These are phyloP conservation scores for Calephelis perditalis DNA, from an alignment of 2,888 invertebrate genomes.

Conservation along the genomic window DNA sequence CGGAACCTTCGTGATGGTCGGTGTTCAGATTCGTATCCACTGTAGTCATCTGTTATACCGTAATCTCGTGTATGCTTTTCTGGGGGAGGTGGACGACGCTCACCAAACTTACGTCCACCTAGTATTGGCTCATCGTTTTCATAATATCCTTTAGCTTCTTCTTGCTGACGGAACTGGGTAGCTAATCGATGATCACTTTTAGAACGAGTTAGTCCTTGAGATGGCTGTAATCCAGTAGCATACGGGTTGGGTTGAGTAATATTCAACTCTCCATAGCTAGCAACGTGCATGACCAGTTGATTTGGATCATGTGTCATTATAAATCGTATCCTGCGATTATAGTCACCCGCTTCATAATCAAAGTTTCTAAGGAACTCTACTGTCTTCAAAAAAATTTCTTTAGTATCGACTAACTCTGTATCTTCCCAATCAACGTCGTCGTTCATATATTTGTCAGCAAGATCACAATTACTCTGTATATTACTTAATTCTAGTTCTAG, in stretches of 20 bases:
- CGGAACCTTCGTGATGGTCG: slow-evolving; percentile 84
- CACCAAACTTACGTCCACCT: slow-evolving; percentile 88
- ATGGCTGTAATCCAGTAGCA: slow-evolving; percentile 78
- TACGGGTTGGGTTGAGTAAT: slow-evolving; percentile 83
- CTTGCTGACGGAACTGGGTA: slow-evolving; percentile 91
- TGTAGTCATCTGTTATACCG: slow-evolving; percentile 80
- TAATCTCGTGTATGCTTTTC: slow-evolving; percentile 79
- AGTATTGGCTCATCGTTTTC: slow-evolving; percentile 84
- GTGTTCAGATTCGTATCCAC: slow-evolving; percentile 82
- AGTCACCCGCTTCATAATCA: slow-evolving; percentile 95
- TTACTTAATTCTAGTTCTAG: slow-evolving; percentile 96
- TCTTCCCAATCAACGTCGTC: slow-evolving; percentile 95
- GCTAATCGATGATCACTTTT: slow-evolving; percentile 96
- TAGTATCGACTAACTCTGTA: slow-evolving; percentile 94
- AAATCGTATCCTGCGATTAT: slow-evolving; percentile 90
- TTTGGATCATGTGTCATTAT: slow-evolving; percentile 95
- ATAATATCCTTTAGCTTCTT: slow-evolving; percentile 82
- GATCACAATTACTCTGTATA: slow-evolving; percentile 96
- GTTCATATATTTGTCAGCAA: slow-evolving; percentile 96
- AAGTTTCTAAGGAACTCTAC: slow-evolving; percentile 97
- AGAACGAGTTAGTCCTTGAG: slow-evolving; percentile 91
- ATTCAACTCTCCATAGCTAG: slow-evolving; percentile 93
- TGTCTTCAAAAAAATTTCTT: slow-evolving; percentile 96
- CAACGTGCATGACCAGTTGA: slow-evolving; percentile 91
- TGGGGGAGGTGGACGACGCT: slow-evolving; percentile 78